These are phyloP conservation scores for Apocheima hispidaria DNA, from an alignment of 2,888 invertebrate species.

Conservation along the genomic window DNA sequence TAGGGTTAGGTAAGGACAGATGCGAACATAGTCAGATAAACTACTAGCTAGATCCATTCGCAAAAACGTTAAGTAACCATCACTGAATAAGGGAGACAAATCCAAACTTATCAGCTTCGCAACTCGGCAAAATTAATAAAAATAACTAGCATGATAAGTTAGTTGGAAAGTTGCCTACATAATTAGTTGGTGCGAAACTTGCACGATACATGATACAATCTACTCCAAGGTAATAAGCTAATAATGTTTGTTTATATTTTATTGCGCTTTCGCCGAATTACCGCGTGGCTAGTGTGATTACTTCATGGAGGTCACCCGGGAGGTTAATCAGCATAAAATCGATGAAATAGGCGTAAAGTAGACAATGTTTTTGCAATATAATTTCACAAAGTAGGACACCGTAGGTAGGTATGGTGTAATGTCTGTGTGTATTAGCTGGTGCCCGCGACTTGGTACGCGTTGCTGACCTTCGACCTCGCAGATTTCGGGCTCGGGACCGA, in stretches of 20 bases:
- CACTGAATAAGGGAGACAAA: background rate
- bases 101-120: conserved; percentile 15
- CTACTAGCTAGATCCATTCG: background rate
- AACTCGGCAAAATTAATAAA: conserved; percentile 31
- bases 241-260: conserved; percentile 24
- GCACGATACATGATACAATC: conserved; percentile 29
- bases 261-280: conserved; percentile 26
- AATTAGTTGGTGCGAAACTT: conserved; percentile 32
- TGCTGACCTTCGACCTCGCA: too few relatives aligned
- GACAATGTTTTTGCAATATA: conserved; percentile 26
- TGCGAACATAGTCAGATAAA: background rate
- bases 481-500: too few relatives aligned
- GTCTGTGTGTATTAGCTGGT: too few relatives aligned
- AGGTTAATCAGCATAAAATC: conserved; percentile 41
- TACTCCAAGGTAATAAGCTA: conserved; percentile 15
- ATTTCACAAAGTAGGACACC: conserved; percentile 12
- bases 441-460: too few relatives aligned
- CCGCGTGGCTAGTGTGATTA: conserved; percentile 38
- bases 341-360: conserved; percentile 24
- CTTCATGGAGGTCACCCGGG: conserved; percentile 41
- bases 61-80: background rate
- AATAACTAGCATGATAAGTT: conserved; percentile 34
- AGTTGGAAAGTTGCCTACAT: conserved; percentile 21
- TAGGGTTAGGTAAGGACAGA: too few relatives aligned
- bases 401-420: too few relatives aligned